Conservation (phyloP, 2,113 vertebrate genomes). For the Colius striatus region DNA sequence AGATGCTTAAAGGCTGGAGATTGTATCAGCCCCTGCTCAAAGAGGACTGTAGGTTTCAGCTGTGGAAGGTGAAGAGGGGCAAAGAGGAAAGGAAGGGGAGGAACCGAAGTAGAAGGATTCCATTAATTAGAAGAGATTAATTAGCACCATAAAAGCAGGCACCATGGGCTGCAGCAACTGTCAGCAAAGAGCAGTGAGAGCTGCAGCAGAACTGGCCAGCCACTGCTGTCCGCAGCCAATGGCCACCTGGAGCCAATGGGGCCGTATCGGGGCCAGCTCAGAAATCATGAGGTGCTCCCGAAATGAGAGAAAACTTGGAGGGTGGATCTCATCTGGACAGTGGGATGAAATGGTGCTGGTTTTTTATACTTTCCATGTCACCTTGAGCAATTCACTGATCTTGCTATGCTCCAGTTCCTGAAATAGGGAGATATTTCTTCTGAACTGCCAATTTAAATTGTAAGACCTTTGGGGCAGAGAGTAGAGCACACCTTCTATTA, state of each 20-base stretch:
- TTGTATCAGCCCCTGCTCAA: constrained; percentile 44
- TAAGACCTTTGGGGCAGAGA: constrained; percentile 64
- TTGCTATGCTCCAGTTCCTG: constrained; percentile 57
- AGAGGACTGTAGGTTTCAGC: constrained; percentile 20
- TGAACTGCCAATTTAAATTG: constrained; percentile 62
- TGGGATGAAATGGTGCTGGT: constrained; percentile 56
- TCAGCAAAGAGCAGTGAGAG: constrained; percentile 82
- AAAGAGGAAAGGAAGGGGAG: constrained; percentile 71
- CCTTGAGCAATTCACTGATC: constrained; percentile 62
- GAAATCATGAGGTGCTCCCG: background rate
- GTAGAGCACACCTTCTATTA: constrained; percentile 7
- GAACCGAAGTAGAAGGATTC: constrained; percentile 84
- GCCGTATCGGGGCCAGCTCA: background rate
- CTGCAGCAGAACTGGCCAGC: background rate
- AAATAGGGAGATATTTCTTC: constrained; percentile 79
- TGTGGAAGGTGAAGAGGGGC: constrained; percentile 22
- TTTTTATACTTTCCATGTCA: constrained; percentile 73
- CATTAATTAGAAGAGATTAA: constrained; percentile 93
- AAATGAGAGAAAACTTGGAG: background rate
- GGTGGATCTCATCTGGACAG: background rate
- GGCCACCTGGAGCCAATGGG: background rate
- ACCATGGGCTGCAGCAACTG: constrained; percentile 84
- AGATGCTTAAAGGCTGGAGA: constrained; percentile 47
- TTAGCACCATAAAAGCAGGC: constrained; percentile 92
- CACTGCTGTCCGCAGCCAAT: background rate